phyloP scores from a whole-genome alignment of 1,140 invertebrate species.

The Drosophila pectinifera region DNA sequence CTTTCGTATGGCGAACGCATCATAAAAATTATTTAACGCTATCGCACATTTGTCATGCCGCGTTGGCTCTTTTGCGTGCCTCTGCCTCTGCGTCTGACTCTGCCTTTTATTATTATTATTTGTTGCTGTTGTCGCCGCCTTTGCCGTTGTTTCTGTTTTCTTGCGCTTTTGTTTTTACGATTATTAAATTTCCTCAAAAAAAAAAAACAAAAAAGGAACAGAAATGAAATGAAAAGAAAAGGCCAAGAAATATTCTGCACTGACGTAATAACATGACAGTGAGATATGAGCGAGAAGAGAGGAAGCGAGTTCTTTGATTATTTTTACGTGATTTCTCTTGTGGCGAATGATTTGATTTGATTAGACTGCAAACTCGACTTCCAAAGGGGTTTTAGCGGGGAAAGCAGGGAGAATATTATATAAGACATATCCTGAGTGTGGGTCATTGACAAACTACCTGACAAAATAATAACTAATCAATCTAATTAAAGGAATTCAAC shows the following conservation, averaged over 20 bases:
- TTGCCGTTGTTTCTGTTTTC: conserved; percentile 11
- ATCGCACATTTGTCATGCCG: conserved; percentile 80
- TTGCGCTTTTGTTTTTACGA: conserved; percentile 66
- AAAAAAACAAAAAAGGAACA: background rate
- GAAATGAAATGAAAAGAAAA: conserved; percentile 13
- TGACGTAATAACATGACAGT: conserved; percentile 63
- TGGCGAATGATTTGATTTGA: conserved; percentile 43
- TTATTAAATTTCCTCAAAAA: conserved; percentile 77
- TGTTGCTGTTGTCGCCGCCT: conserved; percentile 10
- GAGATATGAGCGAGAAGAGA: conserved; percentile 21
- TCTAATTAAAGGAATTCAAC: too few relatives aligned
- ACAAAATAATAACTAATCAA: too few relatives aligned
- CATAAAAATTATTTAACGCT: conserved; percentile 82
- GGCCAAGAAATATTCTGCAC: conserved; percentile 26
- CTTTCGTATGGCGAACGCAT: conserved; percentile 70
- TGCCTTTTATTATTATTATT: conserved; percentile 35
- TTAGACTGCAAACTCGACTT: conserved; percentile 47
- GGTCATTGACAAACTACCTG: background rate
- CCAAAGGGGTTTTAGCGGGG: background rate
- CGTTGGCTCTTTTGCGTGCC: conserved; percentile 64
- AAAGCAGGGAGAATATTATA: background rate
- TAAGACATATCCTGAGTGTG: background rate
- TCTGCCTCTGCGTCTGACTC: conserved; percentile 10
- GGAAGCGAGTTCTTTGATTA: conserved; percentile 30
- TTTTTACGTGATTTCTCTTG: conserved; percentile 32